Percentiles rank a stretch among this genome's conserved stretches.
Conservation (phyloP, 2,113 vertebrate genomes). For the Xenopus laevis region DNA sequence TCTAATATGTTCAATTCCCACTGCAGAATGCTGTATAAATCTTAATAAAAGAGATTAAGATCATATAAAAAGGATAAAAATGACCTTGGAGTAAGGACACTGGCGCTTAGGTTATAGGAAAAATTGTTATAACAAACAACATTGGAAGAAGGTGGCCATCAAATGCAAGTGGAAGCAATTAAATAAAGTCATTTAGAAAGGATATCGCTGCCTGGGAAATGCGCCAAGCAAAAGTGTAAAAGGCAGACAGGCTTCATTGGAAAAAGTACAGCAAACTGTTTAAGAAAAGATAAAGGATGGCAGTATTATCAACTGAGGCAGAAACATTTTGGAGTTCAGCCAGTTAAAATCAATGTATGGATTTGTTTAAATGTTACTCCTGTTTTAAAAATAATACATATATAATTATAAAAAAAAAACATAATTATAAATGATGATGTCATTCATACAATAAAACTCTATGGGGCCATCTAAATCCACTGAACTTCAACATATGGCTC, state of each 20-base stretch:
- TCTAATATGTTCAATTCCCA: too few relatives aligned
- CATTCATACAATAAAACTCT: too few relatives aligned
- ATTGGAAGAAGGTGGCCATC: slow-evolving; percentile 54
- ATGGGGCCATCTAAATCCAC: too few relatives aligned
- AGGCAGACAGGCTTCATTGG: slow-evolving; percentile 27
- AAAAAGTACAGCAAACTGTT: slow-evolving; percentile 46
- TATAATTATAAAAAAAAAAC: too few relatives aligned
- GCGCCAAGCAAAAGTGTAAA: slow-evolving; percentile 57
- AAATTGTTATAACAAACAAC: slow-evolving; percentile 58
- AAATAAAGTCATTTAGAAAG: slow-evolving; percentile 50
- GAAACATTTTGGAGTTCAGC: slow-evolving; percentile 40
- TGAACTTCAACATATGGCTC: too few relatives aligned
- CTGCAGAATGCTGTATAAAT: too few relatives aligned
- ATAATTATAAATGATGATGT: too few relatives aligned
- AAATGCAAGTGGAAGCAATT: slow-evolving; percentile 63
- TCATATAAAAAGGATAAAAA: slow-evolving; percentile 43
- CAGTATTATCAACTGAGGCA: slow-evolving; percentile 45
- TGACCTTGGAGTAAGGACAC: slow-evolving; percentile 57
- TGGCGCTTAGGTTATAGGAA: slow-evolving; percentile 52
- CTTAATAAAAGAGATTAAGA: slow-evolving; percentile 38
- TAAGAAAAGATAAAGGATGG: slow-evolving; percentile 40
- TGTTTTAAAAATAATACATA: too few relatives aligned
- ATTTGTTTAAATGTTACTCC: neutral
- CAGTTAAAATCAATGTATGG: slow-evolving; percentile 27
- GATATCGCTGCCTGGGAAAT: slow-evolving; percentile 58